Base-by-base conservation (phyloP, 2,888 invertebrate genomes). In the Lasioglossum figueresi region DNA sequence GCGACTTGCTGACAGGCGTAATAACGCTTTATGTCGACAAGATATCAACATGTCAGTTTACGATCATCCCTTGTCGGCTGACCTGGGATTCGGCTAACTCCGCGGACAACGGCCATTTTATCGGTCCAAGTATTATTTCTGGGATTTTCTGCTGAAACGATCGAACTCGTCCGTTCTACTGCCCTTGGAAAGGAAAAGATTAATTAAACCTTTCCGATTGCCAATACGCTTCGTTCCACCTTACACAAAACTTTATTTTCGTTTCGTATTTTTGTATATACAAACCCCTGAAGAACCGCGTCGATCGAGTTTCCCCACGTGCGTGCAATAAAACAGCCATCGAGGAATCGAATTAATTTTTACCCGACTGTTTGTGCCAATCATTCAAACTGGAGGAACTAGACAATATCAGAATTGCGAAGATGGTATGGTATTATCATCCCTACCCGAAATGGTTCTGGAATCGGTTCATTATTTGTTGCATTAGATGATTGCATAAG, bases 361-460 rank as follows among this genome's bases (percentile, higher is more conserved):
- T 43, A 31, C 8, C 43, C 4, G 27, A 70, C n/a, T 10, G 37
- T 68, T 27, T 19, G 0, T 27, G 68, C 37, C 14, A 31, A 56
- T 45, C 6, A 5, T 40, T 68, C 10, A 8, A 59, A 23, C 16
- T 59, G 52, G 74, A 68, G 48, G 34, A 45, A 16, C 12, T 68
- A 23, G 6, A 56, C 48, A 4, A 34, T 70, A 74, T 87, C 40
- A 89, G 86, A 81, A 92, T 91, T 91, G 90, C 92, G 8, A 91
- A 91, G 73, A 90, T 90, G 91, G 92, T 92, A 88, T 1, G 45
- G 2, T 48, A 12, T 40, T 34, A 0, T 8, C 37, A 6, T 0
- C 8, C 37, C 40, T 40, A 40, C 8, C 4, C 5, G 6, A 48
- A 52, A 52, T 23, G 52, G 3, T 10, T 52, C 52, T 23, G 6